phyloP scores from a whole-genome alignment of 2,797 vertebrate genomes.

The Phyllotis vaccarum region DNA sequence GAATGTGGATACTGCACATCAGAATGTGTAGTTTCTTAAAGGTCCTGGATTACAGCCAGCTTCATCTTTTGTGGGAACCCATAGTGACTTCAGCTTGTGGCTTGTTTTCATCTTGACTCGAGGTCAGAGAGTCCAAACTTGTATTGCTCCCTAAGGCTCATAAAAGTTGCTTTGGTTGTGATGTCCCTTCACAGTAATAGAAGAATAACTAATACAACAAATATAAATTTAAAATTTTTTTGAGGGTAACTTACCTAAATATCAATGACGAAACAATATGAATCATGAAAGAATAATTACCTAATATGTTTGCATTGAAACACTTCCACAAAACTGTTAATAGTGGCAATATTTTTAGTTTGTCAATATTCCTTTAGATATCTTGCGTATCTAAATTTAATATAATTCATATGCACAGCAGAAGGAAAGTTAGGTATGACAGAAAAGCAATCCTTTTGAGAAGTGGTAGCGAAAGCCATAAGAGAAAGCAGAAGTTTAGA shows the following conservation, averaged over 20 bases:
- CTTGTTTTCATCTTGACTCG: too few species aligned
- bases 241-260: not conserved
- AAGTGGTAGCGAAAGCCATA: not conserved
- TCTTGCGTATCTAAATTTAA: not conserved
- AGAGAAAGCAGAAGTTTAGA: not conserved
- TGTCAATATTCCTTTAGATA: not conserved
- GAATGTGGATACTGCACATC: not conserved
- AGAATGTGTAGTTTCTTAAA: conserved; percentile 7
- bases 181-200: not conserved
- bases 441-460: not conserved
- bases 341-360: not conserved
- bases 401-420: not conserved
- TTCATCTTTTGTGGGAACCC: too few species aligned
- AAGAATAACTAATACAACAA: not conserved
- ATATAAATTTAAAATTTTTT: not conserved
- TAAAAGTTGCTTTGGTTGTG: not conserved
- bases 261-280: not conserved
- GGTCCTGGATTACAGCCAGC: not conserved
- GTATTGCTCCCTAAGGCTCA: too few species aligned
- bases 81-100: too few species aligned
- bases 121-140: too few species aligned
- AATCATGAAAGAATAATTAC: conserved; percentile 7
- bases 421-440: not conserved
- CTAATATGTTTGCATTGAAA: not conserved
- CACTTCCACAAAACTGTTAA: not conserved